Evolutionary conservation across 2,113 vertebrate genomes (phyloP).

Genomic region (Excalfactoria chinensis): DNA sequence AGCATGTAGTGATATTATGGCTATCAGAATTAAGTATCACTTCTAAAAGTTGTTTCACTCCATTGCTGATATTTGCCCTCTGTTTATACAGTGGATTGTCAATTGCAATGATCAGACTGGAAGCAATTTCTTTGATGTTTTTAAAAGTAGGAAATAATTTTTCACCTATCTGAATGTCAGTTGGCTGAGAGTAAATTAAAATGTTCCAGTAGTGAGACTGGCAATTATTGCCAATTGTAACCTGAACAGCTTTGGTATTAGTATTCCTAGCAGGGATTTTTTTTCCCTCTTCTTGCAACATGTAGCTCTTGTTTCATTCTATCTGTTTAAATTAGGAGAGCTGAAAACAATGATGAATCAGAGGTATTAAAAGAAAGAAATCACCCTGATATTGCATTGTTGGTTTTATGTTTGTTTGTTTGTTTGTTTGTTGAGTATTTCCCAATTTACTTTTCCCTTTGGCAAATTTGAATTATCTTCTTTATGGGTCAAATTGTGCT

Average conservation of each 20-base stretch:
- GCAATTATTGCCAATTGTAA: constrained; percentile 24
- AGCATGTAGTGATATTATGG: neutral
- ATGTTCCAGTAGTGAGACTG: neutral
- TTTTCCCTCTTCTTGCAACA: neutral
- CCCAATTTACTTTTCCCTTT: neutral
- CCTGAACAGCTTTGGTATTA: neutral
- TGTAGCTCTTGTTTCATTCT: neutral
- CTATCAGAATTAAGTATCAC: neutral
- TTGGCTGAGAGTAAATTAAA: constrained; percentile 49
- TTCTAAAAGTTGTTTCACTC: neutral
- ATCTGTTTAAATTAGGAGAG: neutral
- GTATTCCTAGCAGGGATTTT: neutral
- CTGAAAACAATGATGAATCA: neutral
- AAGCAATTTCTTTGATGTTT: constrained; percentile 20
- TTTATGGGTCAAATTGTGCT: neutral
- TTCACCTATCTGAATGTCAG: constrained; percentile 14
- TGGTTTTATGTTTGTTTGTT: too few relatives aligned
- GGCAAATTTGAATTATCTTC: neutral
- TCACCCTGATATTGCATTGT: neutral
- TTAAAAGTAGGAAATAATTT: constrained; percentile 21
- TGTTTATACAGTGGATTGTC: neutral
- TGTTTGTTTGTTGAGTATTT: neutral
- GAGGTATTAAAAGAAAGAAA: neutral
- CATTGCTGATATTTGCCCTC: neutral
- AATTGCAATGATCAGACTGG: neutral